Percentiles rank a stretch among this genome's conserved stretches.
Conservation (phyloP, 2,113 vertebrate genomes). For the Pycnonotus jocosus region DNA sequence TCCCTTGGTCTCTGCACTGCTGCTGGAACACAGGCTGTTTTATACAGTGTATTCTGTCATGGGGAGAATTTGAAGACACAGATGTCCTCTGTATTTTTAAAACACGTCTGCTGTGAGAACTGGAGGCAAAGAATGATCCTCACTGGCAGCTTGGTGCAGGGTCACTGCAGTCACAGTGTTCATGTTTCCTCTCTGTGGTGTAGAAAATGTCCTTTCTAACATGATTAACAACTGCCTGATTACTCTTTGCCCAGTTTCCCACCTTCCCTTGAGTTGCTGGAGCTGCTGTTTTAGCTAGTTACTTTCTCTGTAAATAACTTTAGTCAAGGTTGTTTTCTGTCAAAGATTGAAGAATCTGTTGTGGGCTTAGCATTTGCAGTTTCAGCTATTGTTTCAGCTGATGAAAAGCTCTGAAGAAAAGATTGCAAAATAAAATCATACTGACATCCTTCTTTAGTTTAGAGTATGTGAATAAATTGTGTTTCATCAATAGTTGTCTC, state of each 20-base stretch:
- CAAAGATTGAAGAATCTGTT: background rate
- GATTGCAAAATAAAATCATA: background rate
- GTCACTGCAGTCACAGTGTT: accelerated
- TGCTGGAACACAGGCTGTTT: accelerated
- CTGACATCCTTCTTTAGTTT: background rate
- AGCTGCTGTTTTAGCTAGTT: background rate
- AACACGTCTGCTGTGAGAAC: background rate
- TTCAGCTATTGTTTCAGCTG: background rate
- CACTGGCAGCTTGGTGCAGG: background rate
- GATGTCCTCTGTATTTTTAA: background rate
- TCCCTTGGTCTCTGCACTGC: background rate
- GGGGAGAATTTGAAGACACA: background rate
- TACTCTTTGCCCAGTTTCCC: background rate
- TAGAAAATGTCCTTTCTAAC: background rate
- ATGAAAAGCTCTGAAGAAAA: background rate
- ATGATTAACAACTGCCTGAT: background rate
- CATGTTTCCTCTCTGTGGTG: accelerated
- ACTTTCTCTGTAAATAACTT: background rate
- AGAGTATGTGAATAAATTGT: background rate
- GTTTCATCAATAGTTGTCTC: background rate
- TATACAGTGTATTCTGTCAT: accelerated
- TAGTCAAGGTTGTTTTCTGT: background rate
- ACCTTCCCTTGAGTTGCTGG: background rate
- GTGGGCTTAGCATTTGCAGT: background rate
- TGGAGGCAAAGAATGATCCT: background rate